A percentile compares a stretch with the other conserved stretches of the same genome.
These are phyloP conservation scores for Paedocypris sp. DNA, from an alignment of 2,113 vertebrate species.

Conservation along the genomic window DNA sequence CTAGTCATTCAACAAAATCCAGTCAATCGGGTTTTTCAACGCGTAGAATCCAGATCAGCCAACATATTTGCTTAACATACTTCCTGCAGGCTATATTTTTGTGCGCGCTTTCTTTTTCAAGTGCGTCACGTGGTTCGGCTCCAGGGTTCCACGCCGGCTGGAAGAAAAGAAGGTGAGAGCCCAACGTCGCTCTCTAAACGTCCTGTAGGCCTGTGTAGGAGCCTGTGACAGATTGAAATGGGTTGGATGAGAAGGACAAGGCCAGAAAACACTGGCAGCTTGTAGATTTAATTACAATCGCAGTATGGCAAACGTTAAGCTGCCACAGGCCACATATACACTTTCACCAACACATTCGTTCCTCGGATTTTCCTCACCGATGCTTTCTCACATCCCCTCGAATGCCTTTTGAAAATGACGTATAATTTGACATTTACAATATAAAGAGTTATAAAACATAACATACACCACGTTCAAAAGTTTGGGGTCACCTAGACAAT, in stretches of 20 bases:
- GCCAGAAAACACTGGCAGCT: slow-evolving; percentile 55
- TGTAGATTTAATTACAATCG: slow-evolving; percentile 67
- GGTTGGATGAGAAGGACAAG: slow-evolving; percentile 48
- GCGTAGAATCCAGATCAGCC: too few relatives aligned
- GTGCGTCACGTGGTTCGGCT: slow-evolving; percentile 43
- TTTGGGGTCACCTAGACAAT: too few relatives aligned
- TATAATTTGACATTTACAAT: too few relatives aligned
- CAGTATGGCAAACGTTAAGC: slow-evolving; percentile 60
- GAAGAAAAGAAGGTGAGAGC: neutral
- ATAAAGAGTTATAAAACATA: too few relatives aligned
- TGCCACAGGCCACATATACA: slow-evolving; percentile 50
- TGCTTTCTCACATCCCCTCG: too few relatives aligned
- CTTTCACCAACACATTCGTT: slow-evolving; percentile 36
- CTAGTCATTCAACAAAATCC: too few relatives aligned
- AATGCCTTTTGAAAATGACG: too few relatives aligned
- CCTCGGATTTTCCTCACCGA: slow-evolving; percentile 31
- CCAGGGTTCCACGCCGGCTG: slow-evolving; percentile 33
- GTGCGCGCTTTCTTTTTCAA: neutral
- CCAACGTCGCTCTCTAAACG: slow-evolving; percentile 33
- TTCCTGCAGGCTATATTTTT: too few relatives aligned
- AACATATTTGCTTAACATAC: too few relatives aligned
- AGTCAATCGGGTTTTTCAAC: too few relatives aligned
- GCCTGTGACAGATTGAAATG: slow-evolving; percentile 59
- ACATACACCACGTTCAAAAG: too few relatives aligned
- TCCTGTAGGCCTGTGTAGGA: slow-evolving; percentile 41